Evolutionary conservation across 1,140 invertebrate species (phyloP).

Genomic region (Bombus confusus): DNA sequence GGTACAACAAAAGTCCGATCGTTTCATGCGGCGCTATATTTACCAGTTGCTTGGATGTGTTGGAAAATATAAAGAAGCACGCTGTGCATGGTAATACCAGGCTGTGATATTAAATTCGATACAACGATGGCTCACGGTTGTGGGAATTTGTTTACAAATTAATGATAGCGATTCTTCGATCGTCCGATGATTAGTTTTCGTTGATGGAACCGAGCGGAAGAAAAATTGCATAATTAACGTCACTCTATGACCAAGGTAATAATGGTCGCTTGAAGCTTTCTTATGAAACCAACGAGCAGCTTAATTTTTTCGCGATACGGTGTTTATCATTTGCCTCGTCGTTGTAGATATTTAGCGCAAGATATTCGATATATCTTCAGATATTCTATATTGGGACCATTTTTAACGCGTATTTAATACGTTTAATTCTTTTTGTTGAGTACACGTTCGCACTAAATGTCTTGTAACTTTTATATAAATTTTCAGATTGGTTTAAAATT

Average conservation of each 20-base stretch:
- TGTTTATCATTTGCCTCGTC: background rate
- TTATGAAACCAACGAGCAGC: background rate
- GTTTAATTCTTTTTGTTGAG: no score
- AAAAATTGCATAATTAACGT: conserved; percentile 14
- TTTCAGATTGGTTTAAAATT: no score
- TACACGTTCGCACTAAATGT: no score
- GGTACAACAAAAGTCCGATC: conserved; percentile 3
- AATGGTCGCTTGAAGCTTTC: background rate
- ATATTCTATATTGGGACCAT: no score
- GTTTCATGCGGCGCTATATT: conserved; percentile 3
- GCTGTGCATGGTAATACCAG: background rate
- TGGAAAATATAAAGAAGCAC: conserved; percentile 8
- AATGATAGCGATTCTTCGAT: background rate
- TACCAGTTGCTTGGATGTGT: conserved; percentile 7
- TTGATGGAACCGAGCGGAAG: background rate
- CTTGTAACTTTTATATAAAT: no score
- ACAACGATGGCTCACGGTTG: background rate
- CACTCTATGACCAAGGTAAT: background rate
- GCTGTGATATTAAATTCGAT: conserved; percentile 13
- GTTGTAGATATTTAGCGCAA: no score
- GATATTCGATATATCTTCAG: no score
- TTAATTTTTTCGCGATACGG: background rate
- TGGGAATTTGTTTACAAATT: conserved; percentile 10
- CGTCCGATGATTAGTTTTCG: background rate
- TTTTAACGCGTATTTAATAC: no score